These are phyloP conservation scores for Acanthopagrus latus DNA, from an alignment of 2,797 vertebrate species.

Conservation along the genomic window DNA sequence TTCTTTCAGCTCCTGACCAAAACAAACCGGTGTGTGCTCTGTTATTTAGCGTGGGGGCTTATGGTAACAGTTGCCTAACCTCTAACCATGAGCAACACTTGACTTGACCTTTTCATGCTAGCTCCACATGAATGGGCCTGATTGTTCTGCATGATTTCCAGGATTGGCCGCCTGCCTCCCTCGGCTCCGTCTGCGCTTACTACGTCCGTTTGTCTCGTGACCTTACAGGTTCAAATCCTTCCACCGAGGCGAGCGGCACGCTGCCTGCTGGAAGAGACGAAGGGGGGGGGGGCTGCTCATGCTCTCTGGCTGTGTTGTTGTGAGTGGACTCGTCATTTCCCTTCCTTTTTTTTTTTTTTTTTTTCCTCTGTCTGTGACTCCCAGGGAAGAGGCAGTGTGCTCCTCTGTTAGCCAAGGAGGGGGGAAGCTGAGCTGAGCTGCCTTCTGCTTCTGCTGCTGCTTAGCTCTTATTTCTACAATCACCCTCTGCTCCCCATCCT, in stretches of 20 bases:
- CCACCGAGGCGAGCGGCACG: constrained; percentile 38
- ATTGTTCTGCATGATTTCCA: constrained; percentile 76
- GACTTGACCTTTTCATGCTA: constrained; percentile 74
- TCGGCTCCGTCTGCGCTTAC: constrained; percentile 50
- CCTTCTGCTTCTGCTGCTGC: constrained; percentile 44
- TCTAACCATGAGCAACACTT: constrained; percentile 71
- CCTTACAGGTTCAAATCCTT: constrained; percentile 75
- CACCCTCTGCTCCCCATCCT: constrained; percentile 56
- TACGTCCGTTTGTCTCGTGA: constrained; percentile 70
- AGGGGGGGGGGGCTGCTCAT: constrained; percentile 47
- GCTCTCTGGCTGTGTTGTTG: constrained; percentile 58
- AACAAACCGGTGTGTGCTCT: constrained; percentile 52
- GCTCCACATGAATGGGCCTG: constrained; percentile 74
- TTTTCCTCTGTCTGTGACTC: constrained; percentile 65
- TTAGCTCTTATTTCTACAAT: constrained; percentile 65
- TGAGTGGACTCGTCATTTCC: constrained; percentile 66
- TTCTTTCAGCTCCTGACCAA: constrained; percentile 35
- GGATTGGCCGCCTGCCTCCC: constrained; percentile 50
- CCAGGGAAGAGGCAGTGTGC: constrained; percentile 67
- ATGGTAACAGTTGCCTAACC: constrained; percentile 71
- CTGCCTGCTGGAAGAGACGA: constrained; percentile 40
- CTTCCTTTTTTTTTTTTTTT: background rate
- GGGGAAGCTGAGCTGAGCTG: constrained; percentile 59
- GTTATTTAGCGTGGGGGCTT: constrained; percentile 23
- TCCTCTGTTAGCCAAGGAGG: constrained; percentile 61